Evolutionary conservation across 2,888 invertebrate species (phyloP).

Genomic region (Neoscelio sp.): DNA sequence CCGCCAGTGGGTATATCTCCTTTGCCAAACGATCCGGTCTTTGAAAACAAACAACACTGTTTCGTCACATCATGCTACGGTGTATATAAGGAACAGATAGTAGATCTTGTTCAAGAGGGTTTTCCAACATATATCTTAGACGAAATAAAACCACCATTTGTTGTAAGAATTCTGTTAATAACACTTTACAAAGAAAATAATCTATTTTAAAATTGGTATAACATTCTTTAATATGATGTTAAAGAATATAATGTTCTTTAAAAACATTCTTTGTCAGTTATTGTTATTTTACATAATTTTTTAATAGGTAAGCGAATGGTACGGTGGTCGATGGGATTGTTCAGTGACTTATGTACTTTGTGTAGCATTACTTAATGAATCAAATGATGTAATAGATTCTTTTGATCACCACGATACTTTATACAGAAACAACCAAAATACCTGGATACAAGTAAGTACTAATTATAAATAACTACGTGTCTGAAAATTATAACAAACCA

Average conservation of each 20-base stretch:
- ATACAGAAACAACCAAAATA: conserved; percentile 72
- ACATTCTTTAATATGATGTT: too few relatives aligned
- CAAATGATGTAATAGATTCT: conserved; percentile 64
- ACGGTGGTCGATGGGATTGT: conserved; percentile 77
- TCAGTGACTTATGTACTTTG: conserved; percentile 73
- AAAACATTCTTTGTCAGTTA: conserved; percentile 9
- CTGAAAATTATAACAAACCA: too few relatives aligned
- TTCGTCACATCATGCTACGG: conserved; percentile 84
- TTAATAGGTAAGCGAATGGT: conserved; percentile 78
- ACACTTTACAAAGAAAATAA: too few relatives aligned
- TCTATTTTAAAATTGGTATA: too few relatives aligned
- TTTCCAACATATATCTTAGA: conserved; percentile 83
- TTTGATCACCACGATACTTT: conserved; percentile 68
- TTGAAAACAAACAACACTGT: conserved; percentile 82
- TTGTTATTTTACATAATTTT: conserved; percentile 5
- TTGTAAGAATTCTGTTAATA: conserved; percentile 80
- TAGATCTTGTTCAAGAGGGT: conserved; percentile 82
- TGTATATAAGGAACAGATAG: conserved; percentile 84
- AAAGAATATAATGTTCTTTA: too few relatives aligned
- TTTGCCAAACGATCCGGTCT: conserved; percentile 82
- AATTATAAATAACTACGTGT: too few relatives aligned
- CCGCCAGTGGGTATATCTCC: conserved; percentile 83
- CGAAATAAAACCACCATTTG: conserved; percentile 83
- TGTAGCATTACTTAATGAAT: conserved; percentile 68
- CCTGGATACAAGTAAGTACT: conserved; percentile 76